phyloP scores from a whole-genome alignment of 2,113 vertebrate genomes.

The Rutilus rutilus region DNA sequence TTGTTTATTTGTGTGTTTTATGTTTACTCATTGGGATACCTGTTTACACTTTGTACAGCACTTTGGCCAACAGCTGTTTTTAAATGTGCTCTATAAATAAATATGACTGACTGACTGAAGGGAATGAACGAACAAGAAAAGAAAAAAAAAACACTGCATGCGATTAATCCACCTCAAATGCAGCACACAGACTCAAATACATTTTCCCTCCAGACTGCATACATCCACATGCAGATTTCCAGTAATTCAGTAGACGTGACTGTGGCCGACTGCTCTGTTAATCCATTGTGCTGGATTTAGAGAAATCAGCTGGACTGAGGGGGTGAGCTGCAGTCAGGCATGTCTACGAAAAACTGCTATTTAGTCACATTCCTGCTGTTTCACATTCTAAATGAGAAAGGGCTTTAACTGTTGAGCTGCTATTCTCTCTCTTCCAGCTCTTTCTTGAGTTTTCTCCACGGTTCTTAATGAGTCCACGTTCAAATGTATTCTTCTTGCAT shows the following conservation, averaged over 20 bases:
- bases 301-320: conserved; percentile 28
- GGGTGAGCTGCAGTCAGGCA: conserved; percentile 10
- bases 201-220: not conserved
- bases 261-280: conserved; percentile 16
- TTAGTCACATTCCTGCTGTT: conserved; percentile 11
- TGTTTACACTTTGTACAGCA: too few relatives aligned
- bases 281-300: conserved; percentile 21
- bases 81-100: too few relatives aligned
- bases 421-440: not conserved
- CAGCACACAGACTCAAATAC: conserved; percentile 36
- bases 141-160: conserved; percentile 28
- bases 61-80: too few relatives aligned
- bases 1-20: too few relatives aligned
- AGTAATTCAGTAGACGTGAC: conserved; percentile 1
- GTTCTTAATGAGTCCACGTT: not conserved
- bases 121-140: conserved; percentile 34
- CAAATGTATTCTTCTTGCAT: not conserved
- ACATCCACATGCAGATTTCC: not conserved
- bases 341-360: conserved; percentile 6
- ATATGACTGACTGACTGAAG: not conserved
- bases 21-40: too few relatives aligned
- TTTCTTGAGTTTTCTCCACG: not conserved
- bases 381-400: not conserved
- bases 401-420: not conserved
- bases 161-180: conserved; percentile 33